Conservation (phyloP, 2,113 vertebrate genomes). For the Rhinolophus ferrumequinum region DNA sequence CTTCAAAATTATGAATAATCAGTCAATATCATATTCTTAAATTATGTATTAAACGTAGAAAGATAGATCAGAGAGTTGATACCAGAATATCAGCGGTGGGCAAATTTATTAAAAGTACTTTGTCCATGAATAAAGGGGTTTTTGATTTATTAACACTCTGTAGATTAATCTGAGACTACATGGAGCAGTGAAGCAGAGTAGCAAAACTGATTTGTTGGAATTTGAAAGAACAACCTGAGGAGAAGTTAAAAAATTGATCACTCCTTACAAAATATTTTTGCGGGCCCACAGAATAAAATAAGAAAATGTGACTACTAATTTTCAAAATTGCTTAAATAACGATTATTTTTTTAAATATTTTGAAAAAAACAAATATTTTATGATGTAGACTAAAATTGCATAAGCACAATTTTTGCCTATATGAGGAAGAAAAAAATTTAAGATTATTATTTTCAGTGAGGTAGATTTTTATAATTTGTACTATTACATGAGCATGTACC, state of each 20-base stretch:
- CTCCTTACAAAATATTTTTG: neutral
- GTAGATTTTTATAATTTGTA: neutral
- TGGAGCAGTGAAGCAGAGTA: slow-evolving; percentile 66
- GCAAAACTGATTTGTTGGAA: slow-evolving; percentile 64
- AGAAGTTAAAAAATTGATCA: slow-evolving; percentile 49
- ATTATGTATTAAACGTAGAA: slow-evolving; percentile 81
- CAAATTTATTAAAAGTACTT: slow-evolving; percentile 81
- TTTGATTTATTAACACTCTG: slow-evolving; percentile 82
- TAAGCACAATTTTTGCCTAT: neutral
- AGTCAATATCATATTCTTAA: slow-evolving; percentile 75
- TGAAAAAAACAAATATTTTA: neutral
- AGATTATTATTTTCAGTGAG: neutral
- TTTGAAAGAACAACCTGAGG: slow-evolving; percentile 55
- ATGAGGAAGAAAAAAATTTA: neutral
- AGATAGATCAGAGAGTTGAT: slow-evolving; percentile 77
- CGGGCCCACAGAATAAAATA: neutral
- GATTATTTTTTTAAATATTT: neutral
- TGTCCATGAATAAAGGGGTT: slow-evolving; percentile 79
- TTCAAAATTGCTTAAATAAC: neutral
- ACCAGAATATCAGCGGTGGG: slow-evolving; percentile 75
- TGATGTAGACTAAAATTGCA: neutral
- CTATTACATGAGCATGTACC: neutral
- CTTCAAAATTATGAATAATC: slow-evolving; percentile 76
- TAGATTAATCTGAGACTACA: slow-evolving; percentile 80
- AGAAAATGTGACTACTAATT: neutral